phyloP scores from a whole-genome alignment of 2,797 vertebrate species.

The Anguilla obscura region DNA sequence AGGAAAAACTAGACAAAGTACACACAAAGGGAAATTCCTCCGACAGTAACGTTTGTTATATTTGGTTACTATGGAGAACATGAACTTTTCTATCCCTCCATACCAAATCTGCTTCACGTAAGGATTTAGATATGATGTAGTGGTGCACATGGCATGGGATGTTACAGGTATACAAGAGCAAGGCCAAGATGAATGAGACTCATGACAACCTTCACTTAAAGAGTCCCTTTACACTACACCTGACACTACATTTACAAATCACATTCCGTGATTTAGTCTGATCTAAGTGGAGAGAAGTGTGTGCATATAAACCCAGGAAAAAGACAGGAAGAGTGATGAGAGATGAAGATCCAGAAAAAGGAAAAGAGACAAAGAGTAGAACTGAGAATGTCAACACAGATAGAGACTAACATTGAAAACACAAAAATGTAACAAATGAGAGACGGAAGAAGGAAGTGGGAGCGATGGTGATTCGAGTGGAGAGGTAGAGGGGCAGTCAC shows the following conservation, averaged over 20 bases:
- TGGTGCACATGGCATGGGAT: no score
- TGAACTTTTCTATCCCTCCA: no score
- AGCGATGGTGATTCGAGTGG: neutral
- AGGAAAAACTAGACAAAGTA: no score
- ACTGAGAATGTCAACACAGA: neutral
- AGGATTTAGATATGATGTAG: neutral
- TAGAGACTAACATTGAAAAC: neutral
- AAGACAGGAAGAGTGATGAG: neutral
- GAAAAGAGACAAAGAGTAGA: neutral
- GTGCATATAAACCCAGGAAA: neutral
- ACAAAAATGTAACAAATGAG: neutral
- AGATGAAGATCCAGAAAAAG: neutral
- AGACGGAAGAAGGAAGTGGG: neutral
- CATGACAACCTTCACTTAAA: no score
- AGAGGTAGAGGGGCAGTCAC: slow-evolving; percentile 57
- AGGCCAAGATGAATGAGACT: no score
- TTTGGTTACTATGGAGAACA: no score
- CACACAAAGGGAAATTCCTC: no score
- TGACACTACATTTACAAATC: no score
- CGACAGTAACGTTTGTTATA: no score
- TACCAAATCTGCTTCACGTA: neutral
- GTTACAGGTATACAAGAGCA: neutral
- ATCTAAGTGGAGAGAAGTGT: no score
- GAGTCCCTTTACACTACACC: no score
- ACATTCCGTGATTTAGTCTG: no score